These are phyloP conservation scores for Lophotriccus pileatus DNA, from an alignment of 2,797 vertebrate species.

Conservation along the genomic window DNA sequence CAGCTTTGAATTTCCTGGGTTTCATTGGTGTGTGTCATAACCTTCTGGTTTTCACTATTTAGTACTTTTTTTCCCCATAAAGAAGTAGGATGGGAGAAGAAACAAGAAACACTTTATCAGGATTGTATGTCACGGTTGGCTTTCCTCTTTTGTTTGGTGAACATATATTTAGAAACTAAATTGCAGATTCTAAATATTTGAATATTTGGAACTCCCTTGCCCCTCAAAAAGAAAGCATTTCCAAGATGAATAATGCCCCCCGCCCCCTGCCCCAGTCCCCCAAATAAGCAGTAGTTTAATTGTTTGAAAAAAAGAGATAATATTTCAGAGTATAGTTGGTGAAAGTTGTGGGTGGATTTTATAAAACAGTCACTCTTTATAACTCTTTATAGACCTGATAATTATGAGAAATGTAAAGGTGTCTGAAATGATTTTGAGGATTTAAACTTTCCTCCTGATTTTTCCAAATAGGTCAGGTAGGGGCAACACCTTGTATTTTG, in stretches of 20 bases:
- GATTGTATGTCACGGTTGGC: not conserved
- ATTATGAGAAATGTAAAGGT: not conserved
- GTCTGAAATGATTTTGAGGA: not conserved
- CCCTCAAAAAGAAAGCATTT: not conserved
- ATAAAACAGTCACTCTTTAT: not conserved
- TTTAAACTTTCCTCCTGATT: not conserved
- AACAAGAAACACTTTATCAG: not conserved
- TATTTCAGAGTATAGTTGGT: not conserved
- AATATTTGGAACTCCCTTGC: not conserved
- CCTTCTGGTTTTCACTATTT: not conserved
- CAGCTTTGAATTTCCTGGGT: conserved; percentile 28
- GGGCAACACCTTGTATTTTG: not conserved
- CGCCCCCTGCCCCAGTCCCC: rapidly evolving
- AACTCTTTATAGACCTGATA: not conserved
- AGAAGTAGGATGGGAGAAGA: not conserved
- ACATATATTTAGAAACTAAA: not conserved
- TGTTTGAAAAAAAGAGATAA: not conserved
- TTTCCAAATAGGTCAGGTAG: not conserved
- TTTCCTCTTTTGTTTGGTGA: not conserved
- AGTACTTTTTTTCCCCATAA: not conserved
- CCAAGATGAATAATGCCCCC: not conserved
- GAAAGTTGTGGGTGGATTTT: not conserved
- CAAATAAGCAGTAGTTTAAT: not conserved
- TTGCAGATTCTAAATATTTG: not conserved
- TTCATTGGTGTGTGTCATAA: not conserved